Percentiles rank a stretch among this genome's conserved stretches.
Conservation (phyloP, 2,888 invertebrate species). For the Ectemnius continuus region DNA sequence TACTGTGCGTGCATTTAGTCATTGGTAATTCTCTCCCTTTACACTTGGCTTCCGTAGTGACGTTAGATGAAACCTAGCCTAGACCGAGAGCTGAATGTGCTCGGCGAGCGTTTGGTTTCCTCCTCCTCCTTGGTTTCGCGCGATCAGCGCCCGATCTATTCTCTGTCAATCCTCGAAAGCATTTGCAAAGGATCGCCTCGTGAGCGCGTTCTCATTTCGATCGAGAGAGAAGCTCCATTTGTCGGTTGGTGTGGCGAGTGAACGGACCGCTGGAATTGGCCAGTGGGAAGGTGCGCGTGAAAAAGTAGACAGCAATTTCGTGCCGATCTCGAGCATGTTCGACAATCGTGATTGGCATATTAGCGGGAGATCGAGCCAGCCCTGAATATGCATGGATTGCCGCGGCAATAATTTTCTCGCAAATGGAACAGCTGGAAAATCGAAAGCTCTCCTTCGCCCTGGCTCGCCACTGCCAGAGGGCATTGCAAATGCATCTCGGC, state of each 20-base stretch:
- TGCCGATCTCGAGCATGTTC: too few relatives aligned
- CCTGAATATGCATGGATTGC: not conserved
- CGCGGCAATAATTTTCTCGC: not conserved
- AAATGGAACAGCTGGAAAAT: not conserved
- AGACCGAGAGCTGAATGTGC: conserved; percentile 32
- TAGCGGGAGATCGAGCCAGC: not conserved
- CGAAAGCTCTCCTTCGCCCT: not conserved
- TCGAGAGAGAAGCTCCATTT: too few relatives aligned
- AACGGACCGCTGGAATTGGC: not conserved
- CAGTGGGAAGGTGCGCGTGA: not conserved
- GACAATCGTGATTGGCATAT: not conserved
- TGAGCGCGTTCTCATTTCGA: not conserved
- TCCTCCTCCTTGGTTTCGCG: conserved; percentile 20
- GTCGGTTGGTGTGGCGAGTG: too few relatives aligned
- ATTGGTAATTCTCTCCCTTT: conserved; percentile 22
- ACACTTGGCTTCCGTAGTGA: conserved; percentile 52
- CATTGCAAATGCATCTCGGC: conserved; percentile 15
- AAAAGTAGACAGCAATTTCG: too few relatives aligned
- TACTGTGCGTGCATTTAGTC: conserved; percentile 34
- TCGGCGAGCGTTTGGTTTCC: conserved; percentile 33
- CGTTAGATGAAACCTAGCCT: conserved; percentile 47
- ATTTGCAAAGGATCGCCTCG: conserved; percentile 14
- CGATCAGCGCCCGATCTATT: conserved; percentile 45
- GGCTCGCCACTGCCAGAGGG: too few relatives aligned
- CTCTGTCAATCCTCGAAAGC: conserved; percentile 21